phyloP scores from a whole-genome alignment of 2,888 invertebrate genomes.

The Sturmia bella region DNA sequence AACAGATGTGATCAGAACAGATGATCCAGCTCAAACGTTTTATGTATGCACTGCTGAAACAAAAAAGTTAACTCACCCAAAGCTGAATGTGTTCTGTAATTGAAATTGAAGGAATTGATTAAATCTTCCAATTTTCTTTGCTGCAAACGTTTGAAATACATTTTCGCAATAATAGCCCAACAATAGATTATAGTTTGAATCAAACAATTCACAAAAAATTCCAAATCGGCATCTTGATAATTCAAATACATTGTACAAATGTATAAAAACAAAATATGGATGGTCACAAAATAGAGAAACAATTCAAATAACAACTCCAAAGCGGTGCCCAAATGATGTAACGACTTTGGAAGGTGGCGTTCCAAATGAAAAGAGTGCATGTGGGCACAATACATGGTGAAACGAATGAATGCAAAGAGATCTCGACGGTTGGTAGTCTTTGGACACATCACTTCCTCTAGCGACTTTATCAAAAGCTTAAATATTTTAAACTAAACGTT shows the following conservation, averaged over 20 bases:
- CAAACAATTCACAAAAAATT: constrained; percentile 74
- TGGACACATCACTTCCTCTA: background rate
- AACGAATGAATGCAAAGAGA: constrained; percentile 74
- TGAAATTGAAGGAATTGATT: constrained; percentile 72
- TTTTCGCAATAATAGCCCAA: constrained; percentile 75
- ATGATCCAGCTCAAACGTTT: no score
- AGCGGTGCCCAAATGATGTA: constrained; percentile 10
- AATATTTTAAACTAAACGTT: constrained; percentile 13
- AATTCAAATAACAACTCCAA: constrained; percentile 71
- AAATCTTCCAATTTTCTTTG: constrained; percentile 69
- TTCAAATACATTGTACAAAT: constrained; percentile 74
- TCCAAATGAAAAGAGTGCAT: constrained; percentile 72
- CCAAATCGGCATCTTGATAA: constrained; percentile 75
- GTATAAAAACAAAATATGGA: constrained; percentile 74
- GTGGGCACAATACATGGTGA: constrained; percentile 72
- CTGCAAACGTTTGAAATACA: constrained; percentile 75
- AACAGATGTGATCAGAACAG: no score
- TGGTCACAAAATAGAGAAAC: constrained; percentile 72
- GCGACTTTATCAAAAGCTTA: background rate
- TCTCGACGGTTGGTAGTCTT: constrained; percentile 70
- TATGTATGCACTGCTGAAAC: background rate
- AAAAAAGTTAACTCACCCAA: constrained; percentile 60
- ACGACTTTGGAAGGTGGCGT: constrained; percentile 4
- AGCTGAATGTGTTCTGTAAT: constrained; percentile 73
- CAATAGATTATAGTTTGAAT: constrained; percentile 76